Conservation (phyloP, 1,140 invertebrate species). For the Drosophila albomicans region DNA sequence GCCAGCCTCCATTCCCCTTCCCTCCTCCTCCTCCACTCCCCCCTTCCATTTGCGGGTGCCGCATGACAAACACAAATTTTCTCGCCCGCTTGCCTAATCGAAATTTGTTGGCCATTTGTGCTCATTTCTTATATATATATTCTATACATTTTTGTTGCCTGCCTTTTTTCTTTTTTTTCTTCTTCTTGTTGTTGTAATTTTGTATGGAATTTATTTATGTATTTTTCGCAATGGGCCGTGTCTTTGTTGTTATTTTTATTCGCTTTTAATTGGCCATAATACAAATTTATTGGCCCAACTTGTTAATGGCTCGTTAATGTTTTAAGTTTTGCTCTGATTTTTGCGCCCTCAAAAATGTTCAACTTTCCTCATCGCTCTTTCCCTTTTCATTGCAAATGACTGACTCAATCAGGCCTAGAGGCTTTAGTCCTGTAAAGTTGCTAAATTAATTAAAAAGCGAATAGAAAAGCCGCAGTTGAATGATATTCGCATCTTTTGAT, state of each 20-base stretch:
- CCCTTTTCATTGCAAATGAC: background rate
- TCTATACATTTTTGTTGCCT: slow-evolving; percentile 13
- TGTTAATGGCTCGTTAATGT: slow-evolving; percentile 80
- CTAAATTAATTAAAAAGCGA: slow-evolving; percentile 6
- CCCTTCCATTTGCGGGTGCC: background rate
- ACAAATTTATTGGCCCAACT: slow-evolving; percentile 78
- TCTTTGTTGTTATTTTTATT: slow-evolving; percentile 74
- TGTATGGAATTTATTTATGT: slow-evolving; percentile 49
- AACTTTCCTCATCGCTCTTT: background rate
- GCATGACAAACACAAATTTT: slow-evolving; percentile 64
- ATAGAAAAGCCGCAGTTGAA: background rate
- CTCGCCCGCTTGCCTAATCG: slow-evolving; percentile 70
- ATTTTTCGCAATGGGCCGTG: slow-evolving; percentile 26
- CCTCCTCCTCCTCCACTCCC: background rate
- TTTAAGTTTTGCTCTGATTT: slow-evolving; percentile 61
- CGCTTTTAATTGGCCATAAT: slow-evolving; percentile 82
- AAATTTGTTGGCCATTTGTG: slow-evolving; percentile 81
- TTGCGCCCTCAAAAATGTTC: background rate
- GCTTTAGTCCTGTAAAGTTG: background rate
- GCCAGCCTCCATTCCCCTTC: background rate
- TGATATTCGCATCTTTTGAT: too few species aligned
- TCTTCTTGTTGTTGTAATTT: slow-evolving; percentile 16
- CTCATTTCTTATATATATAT: slow-evolving; percentile 65
- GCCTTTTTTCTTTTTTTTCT: background rate
- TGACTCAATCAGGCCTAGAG: slow-evolving; percentile 12